Conservation (phyloP, 1,140 invertebrate species). For the Lerema accius region DNA sequence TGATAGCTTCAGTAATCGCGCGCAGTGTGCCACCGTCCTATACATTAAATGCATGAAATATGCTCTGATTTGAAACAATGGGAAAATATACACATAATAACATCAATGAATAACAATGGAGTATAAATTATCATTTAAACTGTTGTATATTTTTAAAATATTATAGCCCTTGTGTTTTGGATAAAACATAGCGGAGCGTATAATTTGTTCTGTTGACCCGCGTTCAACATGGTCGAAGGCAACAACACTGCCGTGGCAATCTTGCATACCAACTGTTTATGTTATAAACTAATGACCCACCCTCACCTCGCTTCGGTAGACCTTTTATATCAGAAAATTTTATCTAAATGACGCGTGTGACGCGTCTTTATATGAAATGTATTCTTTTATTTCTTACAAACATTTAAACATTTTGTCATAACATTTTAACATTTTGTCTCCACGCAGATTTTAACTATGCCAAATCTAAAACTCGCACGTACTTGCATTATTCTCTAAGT, state of each 20-base stretch:
- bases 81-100: constrained; percentile 83
- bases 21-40: constrained; percentile 50
- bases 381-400: too few species aligned
- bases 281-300: too few species aligned
- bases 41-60: constrained; percentile 82
- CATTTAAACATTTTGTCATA: too few species aligned
- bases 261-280: too few species aligned
- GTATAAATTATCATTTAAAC: constrained; percentile 83
- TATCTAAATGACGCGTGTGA: too few species aligned
- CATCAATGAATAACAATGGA: constrained; percentile 82
- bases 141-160: constrained; percentile 82
- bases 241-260: constrained; percentile 11
- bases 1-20: constrained; percentile 22
- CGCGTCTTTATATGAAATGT: too few species aligned
- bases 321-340: too few species aligned
- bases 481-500: too few species aligned
- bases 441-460: too few species aligned
- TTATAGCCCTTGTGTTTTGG: constrained; percentile 73
- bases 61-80: constrained; percentile 83
- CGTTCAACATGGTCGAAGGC: constrained; percentile 20
- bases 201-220: constrained; percentile 57
- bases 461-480: too few species aligned
- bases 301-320: too few species aligned
- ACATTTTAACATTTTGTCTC: too few species aligned
- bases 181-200: constrained; percentile 60